These are phyloP conservation scores for Podarcis lilfordi DNA, from an alignment of 2,797 vertebrate species.

Conservation along the genomic window DNA sequence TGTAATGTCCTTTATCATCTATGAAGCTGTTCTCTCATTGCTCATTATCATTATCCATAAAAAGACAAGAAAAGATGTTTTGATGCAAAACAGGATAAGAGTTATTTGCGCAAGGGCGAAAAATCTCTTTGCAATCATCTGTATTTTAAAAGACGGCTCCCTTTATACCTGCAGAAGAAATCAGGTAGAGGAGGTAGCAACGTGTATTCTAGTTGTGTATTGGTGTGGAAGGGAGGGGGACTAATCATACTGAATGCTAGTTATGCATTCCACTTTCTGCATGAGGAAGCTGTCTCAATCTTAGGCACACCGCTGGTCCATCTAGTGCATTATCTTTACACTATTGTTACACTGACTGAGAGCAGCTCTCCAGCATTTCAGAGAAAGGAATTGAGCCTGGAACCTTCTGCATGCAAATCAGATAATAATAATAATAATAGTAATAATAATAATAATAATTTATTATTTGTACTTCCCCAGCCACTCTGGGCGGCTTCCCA, in stretches of 20 bases:
- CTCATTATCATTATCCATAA: conserved; percentile 46
- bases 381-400: too few species aligned
- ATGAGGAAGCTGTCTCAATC: too few species aligned
- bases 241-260: not conserved
- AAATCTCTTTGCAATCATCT: conserved; percentile 1
- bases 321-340: too few species aligned
- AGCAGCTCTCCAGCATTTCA: too few species aligned
- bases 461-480: too few species aligned
- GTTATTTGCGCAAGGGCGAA: conserved; percentile 18
- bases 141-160: conserved; percentile 12
- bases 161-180: not conserved
- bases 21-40: conserved; percentile 55
- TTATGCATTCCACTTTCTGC: not conserved
- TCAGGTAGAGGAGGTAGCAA: not conserved
- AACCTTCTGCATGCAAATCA: too few species aligned
- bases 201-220: not conserved
- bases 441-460: too few species aligned
- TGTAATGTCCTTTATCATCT: conserved; percentile 55
- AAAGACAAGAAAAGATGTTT: conserved; percentile 59
- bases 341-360: too few species aligned
- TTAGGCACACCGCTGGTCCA: too few species aligned
- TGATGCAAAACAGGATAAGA: conserved; percentile 51
- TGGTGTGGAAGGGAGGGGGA: not conserved
- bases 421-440: too few species aligned
- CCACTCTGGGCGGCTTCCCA: too few species aligned